Percentiles rank a stretch among this genome's conserved stretches.
These are phyloP conservation scores for Aphelocoma californica DNA, from an alignment of 2,797 vertebrate genomes.

Conservation along the genomic window DNA sequence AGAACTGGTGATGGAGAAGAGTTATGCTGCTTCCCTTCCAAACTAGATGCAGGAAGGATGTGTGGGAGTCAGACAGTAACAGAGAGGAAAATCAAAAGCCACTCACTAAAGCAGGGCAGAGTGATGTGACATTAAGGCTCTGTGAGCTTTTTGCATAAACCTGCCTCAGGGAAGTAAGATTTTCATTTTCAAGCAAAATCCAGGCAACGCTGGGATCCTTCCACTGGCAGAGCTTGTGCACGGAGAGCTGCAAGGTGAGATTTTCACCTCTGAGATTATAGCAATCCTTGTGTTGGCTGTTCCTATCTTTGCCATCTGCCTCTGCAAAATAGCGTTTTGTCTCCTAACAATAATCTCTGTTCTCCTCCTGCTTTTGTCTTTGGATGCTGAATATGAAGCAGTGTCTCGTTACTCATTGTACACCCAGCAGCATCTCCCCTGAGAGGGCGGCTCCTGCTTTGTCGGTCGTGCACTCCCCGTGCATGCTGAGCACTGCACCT, in stretches of 20 bases:
- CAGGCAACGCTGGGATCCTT: not conserved
- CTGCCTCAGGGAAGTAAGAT: not conserved
- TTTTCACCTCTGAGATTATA: not conserved
- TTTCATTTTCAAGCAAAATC: not conserved
- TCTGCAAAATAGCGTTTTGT: not conserved
- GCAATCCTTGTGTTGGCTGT: rapidly evolving
- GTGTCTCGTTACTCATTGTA: rapidly evolving
- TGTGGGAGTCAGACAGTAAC: conserved; percentile 4
- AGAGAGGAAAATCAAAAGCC: not conserved
- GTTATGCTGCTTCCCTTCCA: not conserved
- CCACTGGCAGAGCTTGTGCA: not conserved
- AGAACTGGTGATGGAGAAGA: not conserved
- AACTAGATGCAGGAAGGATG: not conserved
- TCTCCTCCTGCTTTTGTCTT: not conserved
- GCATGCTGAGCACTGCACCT: rapidly evolving
- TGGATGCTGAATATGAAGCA: not conserved
- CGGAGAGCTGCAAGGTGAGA: not conserved
- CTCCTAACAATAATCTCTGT: not conserved
- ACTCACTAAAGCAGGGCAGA: not conserved
- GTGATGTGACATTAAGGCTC: not conserved
- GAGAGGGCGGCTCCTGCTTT: not conserved
- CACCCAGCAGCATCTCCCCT: not conserved
- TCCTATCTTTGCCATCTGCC: not conserved
- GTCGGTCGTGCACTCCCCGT: rapidly evolving
- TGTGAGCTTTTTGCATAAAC: not conserved